Base-by-base conservation (phyloP, 2,888 invertebrate species). In the Saturnia pavonia region DNA sequence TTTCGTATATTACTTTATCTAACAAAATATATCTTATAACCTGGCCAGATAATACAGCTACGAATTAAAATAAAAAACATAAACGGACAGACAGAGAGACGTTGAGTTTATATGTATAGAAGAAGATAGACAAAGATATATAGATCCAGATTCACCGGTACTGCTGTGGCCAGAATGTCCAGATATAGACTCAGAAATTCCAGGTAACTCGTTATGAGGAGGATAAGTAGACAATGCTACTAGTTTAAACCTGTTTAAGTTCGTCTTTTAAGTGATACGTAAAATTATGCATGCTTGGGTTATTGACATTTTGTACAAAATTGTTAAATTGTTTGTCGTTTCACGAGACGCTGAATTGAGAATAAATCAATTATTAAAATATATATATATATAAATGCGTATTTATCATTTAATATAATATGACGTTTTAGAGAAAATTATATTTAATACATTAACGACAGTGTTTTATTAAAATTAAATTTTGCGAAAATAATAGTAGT, bases 151-250 rank as follows among this genome's bases (percentile, higher is more conserved):
- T 65, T 34, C 63, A 14, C 54, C 11, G 22, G 22, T 54, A 9
- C 54, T 54, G 2, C 54, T 8, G 54, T 48, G 48, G 16, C 63
- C 40, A 65, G 40, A 34, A n/a, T 40, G 63, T 63, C 63, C 40
- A 65, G 40, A 65, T 40, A 65, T 65, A 65, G 65, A 65, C 40
- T 9, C n/a, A 65, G 65, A 40, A 65, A 65, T 65, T 40, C 65
- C 65, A 65, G n/a, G 65, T n/a, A 65, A 65, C 65, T 65, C 19
- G 65, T 65, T 65, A 40, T 65, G 19, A 1, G 22, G 22, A n/a
- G 65, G 40, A 65, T 40, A 40, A 40, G 65, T 65, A 14, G 25
- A 11, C 27, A 65, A n/a, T n/a, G 34, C 19, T 14, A 65, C 65
- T 4, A 65, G 65, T 65, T 65, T 65, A n/a, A 65, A 19, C 65